Evolutionary conservation across 2,888 invertebrate species (phyloP), one percentile per base, ranked within the genome.

Genomic region (Leptopterna dolabrata): DNA sequence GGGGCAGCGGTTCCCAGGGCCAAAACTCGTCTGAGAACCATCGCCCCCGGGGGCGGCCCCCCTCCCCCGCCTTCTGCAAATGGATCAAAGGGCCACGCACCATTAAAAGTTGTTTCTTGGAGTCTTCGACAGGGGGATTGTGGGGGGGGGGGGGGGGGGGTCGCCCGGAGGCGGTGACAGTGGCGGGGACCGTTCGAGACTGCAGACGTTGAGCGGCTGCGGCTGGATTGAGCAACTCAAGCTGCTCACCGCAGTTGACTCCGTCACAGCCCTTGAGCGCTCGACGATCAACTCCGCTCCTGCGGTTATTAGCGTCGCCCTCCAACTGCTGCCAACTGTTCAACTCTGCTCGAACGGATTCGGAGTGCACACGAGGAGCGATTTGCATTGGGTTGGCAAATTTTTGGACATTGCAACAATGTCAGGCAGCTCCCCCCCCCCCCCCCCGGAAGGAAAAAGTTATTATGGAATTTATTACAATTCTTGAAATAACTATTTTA

Each of bases 91-190:
- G 63, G 24, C n/a, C 24, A 27, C 63, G 24, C 24, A 63, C 63
- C 63, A 63, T 63, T 63, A 63, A 63, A 63, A 63, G 24, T 63
- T 63, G 63, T 63, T 63, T 63, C 63, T 63, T 63, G 63, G 63
- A 63, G 63, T 63, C 63, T 63, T 63, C 7, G 63, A 63, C 3
- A 9, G 24, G 55, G 55, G 55, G 9, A n/a, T n/a, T n/a, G 6
- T 6, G 55, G 7, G 55, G 24, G 19, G 55, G 19, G 19, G 16
- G n/a, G 24, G 19, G 6, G 9, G 24, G 63, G 24, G 6, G 19
- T n/a, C 19, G 24, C 24, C 63, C 63, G 63, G 63, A 9, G 55
- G 55, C 55, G 63, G 63, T 19, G 63, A 24, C 63, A 19, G 2
- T 4, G 63, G 55, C 0, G 7, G 9, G 27, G 11, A 24, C 4